Conservation (phyloP, 1,140 invertebrate genomes). For the Zaprionus davidi region DNA sequence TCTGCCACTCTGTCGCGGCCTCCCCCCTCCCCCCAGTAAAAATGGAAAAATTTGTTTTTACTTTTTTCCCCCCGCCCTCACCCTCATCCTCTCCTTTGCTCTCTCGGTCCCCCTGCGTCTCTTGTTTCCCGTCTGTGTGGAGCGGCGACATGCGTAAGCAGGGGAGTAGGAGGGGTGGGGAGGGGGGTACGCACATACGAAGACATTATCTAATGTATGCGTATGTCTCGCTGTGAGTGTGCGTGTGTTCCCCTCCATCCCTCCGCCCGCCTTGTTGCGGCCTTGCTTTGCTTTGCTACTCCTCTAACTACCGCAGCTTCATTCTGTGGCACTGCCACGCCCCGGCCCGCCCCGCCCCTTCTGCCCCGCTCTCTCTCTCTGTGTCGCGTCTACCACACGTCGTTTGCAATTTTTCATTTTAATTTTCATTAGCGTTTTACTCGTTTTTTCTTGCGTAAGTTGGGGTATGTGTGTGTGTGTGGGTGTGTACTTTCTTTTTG, state of each 20-base stretch:
- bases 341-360: neutral
- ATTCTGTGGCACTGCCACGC: neutral
- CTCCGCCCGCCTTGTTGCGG: neutral
- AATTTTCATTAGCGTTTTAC: slow-evolving; percentile 84
- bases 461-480: slow-evolving; percentile 28
- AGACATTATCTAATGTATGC: slow-evolving; percentile 39
- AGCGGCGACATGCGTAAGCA: slow-evolving; percentile 17
- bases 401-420: slow-evolving; percentile 84
- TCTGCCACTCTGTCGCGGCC: neutral
- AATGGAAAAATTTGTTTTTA: slow-evolving; percentile 76
- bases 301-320: slow-evolving; percentile 29
- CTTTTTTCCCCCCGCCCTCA: slow-evolving; percentile 6
- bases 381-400: slow-evolving; percentile 61
- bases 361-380: neutral
- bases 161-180: neutral
- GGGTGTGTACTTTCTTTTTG: slow-evolving; percentile 32
- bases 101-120: neutral
- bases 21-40: slow-evolving; percentile 50
- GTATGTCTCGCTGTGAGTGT: slow-evolving; percentile 37
- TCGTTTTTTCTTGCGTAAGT: slow-evolving; percentile 61
- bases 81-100: slow-evolving; percentile 6
- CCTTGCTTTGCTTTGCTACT: slow-evolving; percentile 1
- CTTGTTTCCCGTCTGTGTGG: slow-evolving; percentile 11
- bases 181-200: neutral
- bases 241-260: slow-evolving; percentile 7